A percentile compares a stretch with the other conserved stretches of the same genome.
Evolutionary conservation across 2,797 vertebrate species (phyloP).

Genomic region (Acrossocheilus fasciatus): DNA sequence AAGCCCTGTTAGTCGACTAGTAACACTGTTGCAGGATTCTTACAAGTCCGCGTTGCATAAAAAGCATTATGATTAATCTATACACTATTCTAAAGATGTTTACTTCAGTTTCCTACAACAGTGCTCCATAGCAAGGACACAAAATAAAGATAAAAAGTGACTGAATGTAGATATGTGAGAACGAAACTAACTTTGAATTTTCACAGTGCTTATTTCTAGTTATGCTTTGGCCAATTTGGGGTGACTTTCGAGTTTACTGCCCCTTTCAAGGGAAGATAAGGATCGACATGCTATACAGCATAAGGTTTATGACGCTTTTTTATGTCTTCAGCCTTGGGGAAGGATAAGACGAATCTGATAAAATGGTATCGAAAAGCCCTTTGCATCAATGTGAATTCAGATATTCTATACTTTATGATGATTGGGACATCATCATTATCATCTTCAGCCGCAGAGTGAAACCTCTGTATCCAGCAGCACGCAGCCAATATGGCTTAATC

Average conservation of each 20-base stretch:
- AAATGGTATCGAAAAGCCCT: constrained; percentile 57
- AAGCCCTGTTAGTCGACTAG: constrained; percentile 51
- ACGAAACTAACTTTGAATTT: constrained; percentile 20
- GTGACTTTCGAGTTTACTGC: constrained; percentile 15
- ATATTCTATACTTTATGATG: constrained; percentile 4
- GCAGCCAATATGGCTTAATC: constrained; percentile 51
- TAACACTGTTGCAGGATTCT: constrained; percentile 37
- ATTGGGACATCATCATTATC: background rate
- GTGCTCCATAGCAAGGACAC: constrained; percentile 12
- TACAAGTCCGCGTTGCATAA: constrained; percentile 57
- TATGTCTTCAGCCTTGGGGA: constrained; percentile 30
- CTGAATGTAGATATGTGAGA: background rate
- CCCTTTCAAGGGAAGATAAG: constrained; percentile 31
- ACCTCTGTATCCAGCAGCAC: constrained; percentile 38
- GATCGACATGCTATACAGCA: background rate
- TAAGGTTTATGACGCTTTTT: constrained; percentile 32
- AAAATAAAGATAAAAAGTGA: constrained; percentile 3
- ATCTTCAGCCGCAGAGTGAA: constrained; percentile 26
- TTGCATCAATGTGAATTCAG: constrained; percentile 47
- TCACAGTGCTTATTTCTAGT: constrained; percentile 54
- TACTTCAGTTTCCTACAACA: constrained; percentile 12
- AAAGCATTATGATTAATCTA: constrained; percentile 40
- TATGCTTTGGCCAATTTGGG: constrained; percentile 53
- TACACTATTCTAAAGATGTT: constrained; percentile 1
- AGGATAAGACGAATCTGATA: constrained; percentile 43